Evolutionary conservation across 2,113 vertebrate genomes (phyloP), one percentile per base, ranked within the genome.

Genomic region (Rhipidura dahli): DNA sequence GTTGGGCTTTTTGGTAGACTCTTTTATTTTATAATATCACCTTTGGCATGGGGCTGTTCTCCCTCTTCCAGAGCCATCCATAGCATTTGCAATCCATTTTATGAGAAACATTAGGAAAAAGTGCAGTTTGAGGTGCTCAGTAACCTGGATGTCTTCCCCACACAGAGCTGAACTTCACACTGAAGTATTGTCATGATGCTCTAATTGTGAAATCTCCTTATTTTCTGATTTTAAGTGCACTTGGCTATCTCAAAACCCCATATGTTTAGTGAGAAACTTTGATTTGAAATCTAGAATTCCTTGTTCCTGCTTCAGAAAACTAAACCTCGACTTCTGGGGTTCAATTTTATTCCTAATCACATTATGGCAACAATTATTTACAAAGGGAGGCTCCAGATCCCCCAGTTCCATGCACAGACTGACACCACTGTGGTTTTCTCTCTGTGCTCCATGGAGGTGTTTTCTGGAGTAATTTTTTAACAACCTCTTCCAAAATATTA

Each of bases 121-220:
- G 7, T 57, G 3, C 13, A 64, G 2, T 44, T 28, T 64, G n/a
- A 84, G 35, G 15, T n/a, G 20, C 30, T 65, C 18, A 16, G 0
- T 0, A 2, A 56, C n/a, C 6, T 69, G 15, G 22, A 3, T 12
- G 40, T 5, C 31, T 69, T 64, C 23, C 49, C 13, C 2, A 1
- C 44, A 10, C 26, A 35, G 15, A 44, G 49, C 17, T 75, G 44
- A 82, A 39, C 31, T 47, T 27, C 22, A 15, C 14, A 5, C 9
- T 63, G 13, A 39, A 33, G 4, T 17, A 3, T 33, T 83, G 28
- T 18, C 84, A 3, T 10, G 45, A 1, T 63, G 73, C 9, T 77
- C 6, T n/a, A 37, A 21, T 6, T 51, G 40, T 39, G 20, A 68
- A 61, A 57, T 51, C 12, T 44, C 54, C 3, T 20, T 24, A 4